These are phyloP conservation scores for Steatocranus sp. DNA, from an alignment of 2,797 vertebrate genomes.

Conservation along the genomic window DNA sequence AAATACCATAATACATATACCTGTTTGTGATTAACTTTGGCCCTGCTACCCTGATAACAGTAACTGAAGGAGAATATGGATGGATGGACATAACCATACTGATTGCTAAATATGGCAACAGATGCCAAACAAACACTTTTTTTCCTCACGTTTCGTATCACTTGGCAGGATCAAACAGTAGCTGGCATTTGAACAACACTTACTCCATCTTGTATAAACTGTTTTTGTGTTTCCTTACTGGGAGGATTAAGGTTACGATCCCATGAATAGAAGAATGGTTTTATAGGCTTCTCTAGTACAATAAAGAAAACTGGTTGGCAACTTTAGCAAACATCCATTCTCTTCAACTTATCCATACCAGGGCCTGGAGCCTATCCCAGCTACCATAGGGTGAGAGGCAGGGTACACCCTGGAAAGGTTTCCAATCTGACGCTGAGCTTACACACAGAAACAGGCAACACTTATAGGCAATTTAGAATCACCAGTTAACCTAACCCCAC, in stretches of 20 bases:
- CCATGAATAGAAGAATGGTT: neutral
- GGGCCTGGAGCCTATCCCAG: neutral
- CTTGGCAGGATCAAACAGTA: neutral
- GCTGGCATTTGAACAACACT: neutral
- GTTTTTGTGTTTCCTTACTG: neutral
- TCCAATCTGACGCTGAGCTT: neutral
- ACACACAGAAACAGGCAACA: neutral
- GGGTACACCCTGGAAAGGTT: neutral
- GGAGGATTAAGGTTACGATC: neutral
- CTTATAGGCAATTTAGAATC: neutral
- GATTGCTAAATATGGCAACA: neutral
- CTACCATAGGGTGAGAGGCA: neutral
- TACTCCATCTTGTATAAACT: neutral
- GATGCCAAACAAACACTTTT: neutral
- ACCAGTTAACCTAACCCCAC: neutral
- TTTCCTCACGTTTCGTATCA: fast-evolving
- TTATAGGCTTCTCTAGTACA: neutral
- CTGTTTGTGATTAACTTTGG: neutral
- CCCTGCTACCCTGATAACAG: neutral
- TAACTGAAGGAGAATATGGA: neutral
- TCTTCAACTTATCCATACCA: fast-evolving
- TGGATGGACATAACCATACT: neutral
- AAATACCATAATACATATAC: neutral
- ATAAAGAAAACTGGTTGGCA: neutral
- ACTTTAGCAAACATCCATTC: neutral